Percentiles rank a stretch among this genome's conserved stretches.
Evolutionary conservation across 1,140 invertebrate genomes (phyloP).

Genomic region (Leptonema lineaticorne): DNA sequence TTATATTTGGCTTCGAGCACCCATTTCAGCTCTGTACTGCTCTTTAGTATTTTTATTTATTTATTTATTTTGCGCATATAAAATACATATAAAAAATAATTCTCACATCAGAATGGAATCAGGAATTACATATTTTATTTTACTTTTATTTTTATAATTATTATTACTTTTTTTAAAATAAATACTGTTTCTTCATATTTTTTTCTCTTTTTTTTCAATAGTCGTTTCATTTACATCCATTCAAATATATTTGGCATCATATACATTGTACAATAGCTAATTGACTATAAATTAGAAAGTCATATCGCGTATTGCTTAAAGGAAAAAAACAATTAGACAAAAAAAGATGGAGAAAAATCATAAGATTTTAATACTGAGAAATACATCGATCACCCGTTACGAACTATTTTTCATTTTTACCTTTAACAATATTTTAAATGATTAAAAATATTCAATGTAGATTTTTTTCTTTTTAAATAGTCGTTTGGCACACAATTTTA

Average conservation of each 20-base stretch:
- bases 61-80: conserved; percentile 23
- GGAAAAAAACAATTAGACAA: conserved; percentile 11
- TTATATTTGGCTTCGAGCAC: conserved; percentile 30
- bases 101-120: conserved; percentile 23
- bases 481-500: conserved; percentile 38
- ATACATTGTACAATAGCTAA: conserved; percentile 29
- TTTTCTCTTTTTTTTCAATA: no score
- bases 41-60: conserved; percentile 23
- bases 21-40: conserved; percentile 32
- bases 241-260: conserved; percentile 26
- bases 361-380: conserved; percentile 16
- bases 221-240: conserved; percentile 3
- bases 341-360: no score
- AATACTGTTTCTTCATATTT: no score
- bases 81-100: conserved; percentile 33
- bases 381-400: no score
- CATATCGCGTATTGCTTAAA: conserved; percentile 24
- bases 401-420: not conserved
- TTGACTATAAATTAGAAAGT: conserved; percentile 26
- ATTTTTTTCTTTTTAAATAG: not conserved
- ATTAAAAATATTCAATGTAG: not conserved
- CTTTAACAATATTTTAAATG: not conserved
- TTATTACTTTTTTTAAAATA: no score
- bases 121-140: conserved; percentile 11
- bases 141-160: not conserved